Evolutionary conservation across 2,888 invertebrate species (phyloP).

Genomic region (Drosophila prostipennis): DNA sequence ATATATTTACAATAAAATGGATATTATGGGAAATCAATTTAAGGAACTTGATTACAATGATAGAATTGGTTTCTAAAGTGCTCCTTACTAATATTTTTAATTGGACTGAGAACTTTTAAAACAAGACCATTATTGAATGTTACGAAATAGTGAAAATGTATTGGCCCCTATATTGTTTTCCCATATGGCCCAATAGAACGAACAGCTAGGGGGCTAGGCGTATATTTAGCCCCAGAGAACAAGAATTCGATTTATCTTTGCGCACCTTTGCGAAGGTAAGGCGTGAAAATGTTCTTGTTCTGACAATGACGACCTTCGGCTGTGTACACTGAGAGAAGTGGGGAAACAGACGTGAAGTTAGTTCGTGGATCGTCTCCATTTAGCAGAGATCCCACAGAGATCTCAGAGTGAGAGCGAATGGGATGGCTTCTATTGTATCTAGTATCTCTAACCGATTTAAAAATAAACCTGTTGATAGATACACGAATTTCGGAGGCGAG

Average conservation of each 20-base stretch:
- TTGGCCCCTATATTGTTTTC: background rate
- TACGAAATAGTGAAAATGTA: background rate
- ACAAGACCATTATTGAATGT: background rate
- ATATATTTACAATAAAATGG: no score
- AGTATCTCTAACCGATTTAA: conserved; percentile 36
- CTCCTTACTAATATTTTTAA: no score
- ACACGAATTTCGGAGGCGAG: conserved; percentile 20
- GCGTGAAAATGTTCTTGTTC: conserved; percentile 25
- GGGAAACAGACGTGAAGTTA: background rate
- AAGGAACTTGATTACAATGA: no score
- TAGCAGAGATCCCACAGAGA: conserved; percentile 1
- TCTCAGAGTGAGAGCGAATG: background rate
- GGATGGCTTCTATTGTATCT: conserved; percentile 29
- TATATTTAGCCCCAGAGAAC: conserved; percentile 24
- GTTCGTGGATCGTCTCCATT: conserved; percentile 8
- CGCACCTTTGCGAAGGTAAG: conserved; percentile 40
- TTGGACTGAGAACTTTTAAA: no score
- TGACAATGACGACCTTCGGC: conserved; percentile 41
- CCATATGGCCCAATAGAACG: conserved; percentile 5
- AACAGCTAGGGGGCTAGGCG: conserved; percentile 14
- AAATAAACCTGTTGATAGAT: conserved; percentile 47
- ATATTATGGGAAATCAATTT: no score
- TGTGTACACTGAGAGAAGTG: background rate
- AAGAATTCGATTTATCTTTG: conserved; percentile 10
- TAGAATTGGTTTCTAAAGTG: no score